These are phyloP conservation scores for Tetranychus piercei DNA, from an alignment of 2,888 invertebrate species.

Conservation along the genomic window DNA sequence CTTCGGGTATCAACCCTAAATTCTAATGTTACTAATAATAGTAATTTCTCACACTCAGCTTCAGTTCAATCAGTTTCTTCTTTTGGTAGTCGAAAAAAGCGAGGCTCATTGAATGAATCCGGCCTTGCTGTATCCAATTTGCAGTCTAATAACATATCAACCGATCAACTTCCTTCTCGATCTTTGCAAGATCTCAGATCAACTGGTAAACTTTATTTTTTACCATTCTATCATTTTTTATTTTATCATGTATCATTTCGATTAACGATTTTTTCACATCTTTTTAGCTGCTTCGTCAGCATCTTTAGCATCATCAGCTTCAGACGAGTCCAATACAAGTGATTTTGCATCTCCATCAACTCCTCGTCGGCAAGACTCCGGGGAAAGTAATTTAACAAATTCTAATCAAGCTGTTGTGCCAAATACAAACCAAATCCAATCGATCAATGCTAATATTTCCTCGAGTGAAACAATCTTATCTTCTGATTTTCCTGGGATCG, in stretches of 20 bases:
- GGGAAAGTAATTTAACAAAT: constrained; percentile 22
- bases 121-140: neutral
- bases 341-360: constrained; percentile 25
- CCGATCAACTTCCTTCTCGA: constrained; percentile 9
- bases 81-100: neutral
- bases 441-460: neutral
- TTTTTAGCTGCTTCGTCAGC: constrained; percentile 23
- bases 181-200: constrained; percentile 18
- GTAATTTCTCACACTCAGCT: neutral
- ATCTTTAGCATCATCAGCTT: constrained; percentile 26
- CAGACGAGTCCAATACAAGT: constrained; percentile 26
- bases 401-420: constrained; percentile 9
- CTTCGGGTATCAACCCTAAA: neutral
- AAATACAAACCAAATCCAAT: too few species aligned
- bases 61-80: neutral
- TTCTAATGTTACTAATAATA: neutral
- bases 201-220: constrained; percentile 13
- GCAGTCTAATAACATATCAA: neutral
- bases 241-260: neutral
- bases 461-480: neutral
- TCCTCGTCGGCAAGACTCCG: constrained; percentile 21
- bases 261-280: neutral
- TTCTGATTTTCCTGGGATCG: neutral
- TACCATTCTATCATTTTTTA: neutral
- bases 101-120: neutral